phyloP scores from a whole-genome alignment of 2,797 vertebrate species.

The Kryptolebias ocellatus region DNA sequence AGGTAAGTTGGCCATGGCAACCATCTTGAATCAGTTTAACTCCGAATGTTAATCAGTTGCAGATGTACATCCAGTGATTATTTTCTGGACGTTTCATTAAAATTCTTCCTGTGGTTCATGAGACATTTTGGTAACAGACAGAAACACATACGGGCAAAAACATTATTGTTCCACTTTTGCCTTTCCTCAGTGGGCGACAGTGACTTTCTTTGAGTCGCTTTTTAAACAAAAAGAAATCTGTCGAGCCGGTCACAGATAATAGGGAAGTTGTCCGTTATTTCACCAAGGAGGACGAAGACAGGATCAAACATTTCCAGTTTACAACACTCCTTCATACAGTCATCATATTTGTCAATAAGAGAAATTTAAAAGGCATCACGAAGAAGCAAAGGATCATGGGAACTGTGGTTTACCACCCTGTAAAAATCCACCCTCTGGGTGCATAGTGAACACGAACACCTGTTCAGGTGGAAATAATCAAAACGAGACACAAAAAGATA shows the following conservation, averaged over 20 bases:
- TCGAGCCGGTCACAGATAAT: constrained; percentile 17
- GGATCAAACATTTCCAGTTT: constrained; percentile 18
- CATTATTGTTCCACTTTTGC: too few relatives aligned
- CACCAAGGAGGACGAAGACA: constrained; percentile 25
- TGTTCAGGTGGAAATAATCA: background rate
- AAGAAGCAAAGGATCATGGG: background rate
- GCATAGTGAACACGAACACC: background rate
- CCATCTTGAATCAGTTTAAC: too few relatives aligned
- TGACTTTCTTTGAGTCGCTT: constrained; percentile 1
- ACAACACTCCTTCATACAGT: constrained; percentile 22
- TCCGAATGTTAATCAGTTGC: too few relatives aligned
- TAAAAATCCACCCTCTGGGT: background rate
- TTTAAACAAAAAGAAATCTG: constrained; percentile 13
- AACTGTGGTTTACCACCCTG: background rate
- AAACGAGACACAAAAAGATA: background rate
- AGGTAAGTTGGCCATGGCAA: too few relatives aligned
- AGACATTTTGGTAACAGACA: too few relatives aligned
- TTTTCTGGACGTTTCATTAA: too few relatives aligned
- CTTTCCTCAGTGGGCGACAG: background rate
- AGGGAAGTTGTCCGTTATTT: constrained; percentile 45
- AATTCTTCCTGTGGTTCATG: too few relatives aligned
- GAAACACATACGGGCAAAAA: too few relatives aligned
- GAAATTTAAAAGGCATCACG: background rate
- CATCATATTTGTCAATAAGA: constrained; percentile 36
- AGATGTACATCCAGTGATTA: too few relatives aligned